A percentile compares a stretch with the other conserved stretches of the same genome.
Evolutionary conservation across 2,113 vertebrate genomes (phyloP).

Genomic region (Scatophagus argus): DNA sequence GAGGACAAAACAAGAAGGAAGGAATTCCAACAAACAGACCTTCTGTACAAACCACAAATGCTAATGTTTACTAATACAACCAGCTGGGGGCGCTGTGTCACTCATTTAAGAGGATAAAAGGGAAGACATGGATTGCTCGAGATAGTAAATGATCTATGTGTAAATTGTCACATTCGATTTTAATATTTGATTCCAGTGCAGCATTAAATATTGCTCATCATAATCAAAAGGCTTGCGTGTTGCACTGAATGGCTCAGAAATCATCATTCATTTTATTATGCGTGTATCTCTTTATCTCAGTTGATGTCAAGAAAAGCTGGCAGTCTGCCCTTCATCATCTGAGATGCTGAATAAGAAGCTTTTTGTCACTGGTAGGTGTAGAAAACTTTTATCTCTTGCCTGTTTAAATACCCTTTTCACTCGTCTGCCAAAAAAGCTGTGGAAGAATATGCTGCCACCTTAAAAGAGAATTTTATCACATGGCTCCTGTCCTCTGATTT

Average conservation of each 20-base stretch:
- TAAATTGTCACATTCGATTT: neutral
- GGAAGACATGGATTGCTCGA: too few relatives aligned
- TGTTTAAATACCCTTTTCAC: neutral
- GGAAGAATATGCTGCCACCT: neutral
- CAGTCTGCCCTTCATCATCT: neutral
- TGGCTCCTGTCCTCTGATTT: neutral
- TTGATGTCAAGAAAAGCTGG: neutral
- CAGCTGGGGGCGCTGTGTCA: neutral
- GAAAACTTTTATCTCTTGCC: neutral
- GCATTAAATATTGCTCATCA: neutral
- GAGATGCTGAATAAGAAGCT: neutral
- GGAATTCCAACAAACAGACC: too few relatives aligned
- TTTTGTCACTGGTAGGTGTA: neutral
- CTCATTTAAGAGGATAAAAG: neutral
- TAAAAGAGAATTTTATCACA: neutral
- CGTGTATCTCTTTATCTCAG: neutral
- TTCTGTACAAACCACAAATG: too few relatives aligned
- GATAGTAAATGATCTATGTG: neutral
- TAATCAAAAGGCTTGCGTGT: too few relatives aligned
- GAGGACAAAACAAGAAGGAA: too few relatives aligned
- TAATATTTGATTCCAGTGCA: neutral
- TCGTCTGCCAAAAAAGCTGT: neutral
- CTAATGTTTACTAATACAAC: too few relatives aligned
- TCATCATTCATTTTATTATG: too few relatives aligned
- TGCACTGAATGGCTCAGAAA: too few relatives aligned